These are phyloP conservation scores for Ernsta delagoae DNA, from an alignment of 2,888 invertebrate species.

Conservation along the genomic window DNA sequence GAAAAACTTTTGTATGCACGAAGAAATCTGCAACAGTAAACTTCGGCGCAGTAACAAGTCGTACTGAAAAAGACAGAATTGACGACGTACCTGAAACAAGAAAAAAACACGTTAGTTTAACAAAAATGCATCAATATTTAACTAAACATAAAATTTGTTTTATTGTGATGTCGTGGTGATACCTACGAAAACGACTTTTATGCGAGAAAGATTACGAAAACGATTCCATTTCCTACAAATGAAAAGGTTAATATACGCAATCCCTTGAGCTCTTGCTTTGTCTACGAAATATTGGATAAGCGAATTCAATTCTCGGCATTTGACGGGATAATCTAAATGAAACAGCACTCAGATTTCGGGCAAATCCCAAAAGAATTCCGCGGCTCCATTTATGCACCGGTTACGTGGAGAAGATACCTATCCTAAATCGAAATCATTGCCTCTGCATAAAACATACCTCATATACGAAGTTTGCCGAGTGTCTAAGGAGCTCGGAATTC, in stretches of 20 bases:
- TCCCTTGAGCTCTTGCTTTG: constrained; percentile 18
- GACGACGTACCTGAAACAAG: not conserved
- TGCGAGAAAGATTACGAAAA: constrained; percentile 3
- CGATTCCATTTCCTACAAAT: constrained; percentile 6
- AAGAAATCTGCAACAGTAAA: too few relatives aligned
- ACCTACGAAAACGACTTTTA: too few relatives aligned
- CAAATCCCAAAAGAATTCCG: constrained; percentile 18
- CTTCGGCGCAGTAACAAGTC: too few relatives aligned
- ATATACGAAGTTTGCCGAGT: constrained; percentile 23
- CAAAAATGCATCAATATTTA: not conserved
- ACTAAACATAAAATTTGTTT: too few relatives aligned
- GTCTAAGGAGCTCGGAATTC: constrained; percentile 6
- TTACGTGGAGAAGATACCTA: constrained; percentile 21
- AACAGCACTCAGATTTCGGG: constrained; percentile 33
- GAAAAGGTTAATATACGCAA: constrained; percentile 9
- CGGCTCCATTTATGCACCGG: constrained; percentile 29
- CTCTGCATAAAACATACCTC: constrained; percentile 34
- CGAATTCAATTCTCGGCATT: constrained; percentile 28
- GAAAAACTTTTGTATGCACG: too few relatives aligned
- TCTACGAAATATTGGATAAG: constrained; percentile 34
- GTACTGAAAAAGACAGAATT: not conserved
- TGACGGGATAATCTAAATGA: constrained; percentile 39
- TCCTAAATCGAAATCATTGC: constrained; percentile 34
- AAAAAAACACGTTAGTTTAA: not conserved
- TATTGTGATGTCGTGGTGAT: too few relatives aligned